Conservation (phyloP, 2,797 vertebrate species). For the Halcyon smyrnensis region DNA sequence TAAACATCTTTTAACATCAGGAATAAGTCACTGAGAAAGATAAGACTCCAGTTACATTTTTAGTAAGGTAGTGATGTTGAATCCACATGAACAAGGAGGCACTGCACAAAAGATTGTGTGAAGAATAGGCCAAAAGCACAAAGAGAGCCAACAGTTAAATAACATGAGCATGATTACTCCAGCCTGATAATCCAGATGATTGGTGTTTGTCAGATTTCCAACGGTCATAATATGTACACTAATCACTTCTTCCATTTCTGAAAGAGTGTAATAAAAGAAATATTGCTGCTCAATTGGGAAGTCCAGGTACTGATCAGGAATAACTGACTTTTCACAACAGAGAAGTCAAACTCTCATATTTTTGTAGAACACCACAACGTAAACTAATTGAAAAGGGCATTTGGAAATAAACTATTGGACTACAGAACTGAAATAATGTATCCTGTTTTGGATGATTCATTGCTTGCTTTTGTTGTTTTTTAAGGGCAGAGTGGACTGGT, state of each 20-base stretch:
- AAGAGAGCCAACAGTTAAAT: background rate
- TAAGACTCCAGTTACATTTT: background rate
- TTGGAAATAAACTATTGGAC: slow-evolving; percentile 44
- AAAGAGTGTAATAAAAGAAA: slow-evolving; percentile 2
- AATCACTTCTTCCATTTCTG: background rate
- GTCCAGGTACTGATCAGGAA: background rate
- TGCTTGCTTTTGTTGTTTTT: slow-evolving; percentile 3
- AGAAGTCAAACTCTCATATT: background rate
- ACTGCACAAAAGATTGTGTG: background rate
- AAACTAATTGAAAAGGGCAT: slow-evolving; percentile 21
- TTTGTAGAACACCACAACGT: slow-evolving; percentile 16
- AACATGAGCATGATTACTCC: background rate
- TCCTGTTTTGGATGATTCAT: slow-evolving; percentile 29
- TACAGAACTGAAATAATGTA: background rate
- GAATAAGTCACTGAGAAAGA: slow-evolving; percentile 1
- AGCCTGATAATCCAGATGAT: background rate
- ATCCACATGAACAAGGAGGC: background rate
- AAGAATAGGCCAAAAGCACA: background rate
- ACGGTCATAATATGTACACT: background rate
- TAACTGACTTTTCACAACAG: slow-evolving; percentile 13
- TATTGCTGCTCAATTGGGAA: background rate
- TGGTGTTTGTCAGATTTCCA: slow-evolving; percentile 1
- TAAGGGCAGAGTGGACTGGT: slow-evolving; percentile 1
- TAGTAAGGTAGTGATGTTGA: background rate
- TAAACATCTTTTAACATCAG: background rate